Evolutionary conservation across 2,888 invertebrate genomes (phyloP).

Genomic region (Cheilosia variabilis): DNA sequence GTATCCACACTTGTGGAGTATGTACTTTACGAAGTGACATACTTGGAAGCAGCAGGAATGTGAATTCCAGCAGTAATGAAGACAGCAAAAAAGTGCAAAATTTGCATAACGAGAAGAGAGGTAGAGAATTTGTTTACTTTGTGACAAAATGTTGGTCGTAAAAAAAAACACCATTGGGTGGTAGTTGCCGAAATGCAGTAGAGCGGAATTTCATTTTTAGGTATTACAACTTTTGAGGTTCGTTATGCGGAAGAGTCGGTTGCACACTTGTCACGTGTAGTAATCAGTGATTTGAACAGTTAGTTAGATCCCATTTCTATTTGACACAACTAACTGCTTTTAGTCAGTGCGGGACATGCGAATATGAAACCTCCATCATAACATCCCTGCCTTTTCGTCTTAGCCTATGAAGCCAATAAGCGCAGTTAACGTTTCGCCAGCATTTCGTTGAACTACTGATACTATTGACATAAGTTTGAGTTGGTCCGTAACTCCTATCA

Average conservation of each 20-base stretch:
- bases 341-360: too few relatives aligned
- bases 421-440: too few relatives aligned
- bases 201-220: not conserved
- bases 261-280: not conserved
- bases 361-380: too few relatives aligned
- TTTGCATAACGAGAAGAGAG: constrained; percentile 45
- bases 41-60: constrained; percentile 57
- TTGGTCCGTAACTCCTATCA: too few relatives aligned
- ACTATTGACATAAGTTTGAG: too few relatives aligned
- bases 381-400: too few relatives aligned
- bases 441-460: too few relatives aligned
- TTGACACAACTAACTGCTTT: too few relatives aligned
- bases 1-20: constrained; percentile 49
- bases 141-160: constrained; percentile 31
- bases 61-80: constrained; percentile 31
- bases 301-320: too few relatives aligned
- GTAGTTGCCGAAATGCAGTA: not conserved
- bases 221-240: not conserved
- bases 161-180: not conserved
- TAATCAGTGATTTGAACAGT: not conserved
- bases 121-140: constrained; percentile 47
- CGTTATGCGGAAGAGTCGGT: not conserved
- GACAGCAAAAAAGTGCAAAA: constrained; percentile 39
- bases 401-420: too few relatives aligned
- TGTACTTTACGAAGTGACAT: constrained; percentile 47